Evolutionary conservation across 2,888 invertebrate species (phyloP).

Genomic region (Physocephala rufipes): DNA sequence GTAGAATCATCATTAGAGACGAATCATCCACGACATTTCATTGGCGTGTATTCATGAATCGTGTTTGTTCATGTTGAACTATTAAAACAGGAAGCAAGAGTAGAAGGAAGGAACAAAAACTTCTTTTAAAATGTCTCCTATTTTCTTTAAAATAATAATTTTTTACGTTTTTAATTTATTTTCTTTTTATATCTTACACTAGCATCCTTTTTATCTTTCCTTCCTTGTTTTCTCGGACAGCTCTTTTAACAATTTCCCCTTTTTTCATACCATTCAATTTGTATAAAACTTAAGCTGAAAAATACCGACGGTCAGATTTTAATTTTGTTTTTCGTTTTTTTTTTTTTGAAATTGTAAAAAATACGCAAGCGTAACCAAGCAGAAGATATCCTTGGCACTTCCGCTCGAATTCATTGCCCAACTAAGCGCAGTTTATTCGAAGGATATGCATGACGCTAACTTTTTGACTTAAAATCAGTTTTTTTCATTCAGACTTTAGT

Average conservation of each 20-base stretch:
- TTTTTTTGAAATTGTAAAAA: conserved; percentile 12
- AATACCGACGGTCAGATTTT: conserved; percentile 2
- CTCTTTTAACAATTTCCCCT: background rate
- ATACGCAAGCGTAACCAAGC: conserved; percentile 30
- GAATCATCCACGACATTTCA: too few relatives aligned
- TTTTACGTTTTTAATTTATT: background rate
- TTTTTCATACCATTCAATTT: background rate
- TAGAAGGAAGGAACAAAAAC: too few relatives aligned
- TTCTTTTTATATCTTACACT: background rate
- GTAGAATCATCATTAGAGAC: too few relatives aligned
- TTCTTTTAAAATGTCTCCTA: too few relatives aligned
- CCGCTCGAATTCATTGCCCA: conserved; percentile 33
- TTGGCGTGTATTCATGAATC: too few relatives aligned
- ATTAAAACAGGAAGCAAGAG: too few relatives aligned
- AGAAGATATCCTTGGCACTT: conserved; percentile 34
- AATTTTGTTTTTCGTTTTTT: too few relatives aligned
- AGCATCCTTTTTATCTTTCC: background rate
- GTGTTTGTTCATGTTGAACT: too few relatives aligned
- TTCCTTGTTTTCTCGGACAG: background rate
- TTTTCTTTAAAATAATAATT: too few relatives aligned
- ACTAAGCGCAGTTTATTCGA: conserved; percentile 27
- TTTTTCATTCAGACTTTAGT: background rate
- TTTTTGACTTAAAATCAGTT: conserved; percentile 21
- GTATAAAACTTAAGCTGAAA: background rate
- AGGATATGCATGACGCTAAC: conserved; percentile 32